Percentiles rank a stretch among this genome's conserved stretches.
phyloP scores from a whole-genome alignment of 2,797 vertebrate species.

The Leptoclinus maculatus region DNA sequence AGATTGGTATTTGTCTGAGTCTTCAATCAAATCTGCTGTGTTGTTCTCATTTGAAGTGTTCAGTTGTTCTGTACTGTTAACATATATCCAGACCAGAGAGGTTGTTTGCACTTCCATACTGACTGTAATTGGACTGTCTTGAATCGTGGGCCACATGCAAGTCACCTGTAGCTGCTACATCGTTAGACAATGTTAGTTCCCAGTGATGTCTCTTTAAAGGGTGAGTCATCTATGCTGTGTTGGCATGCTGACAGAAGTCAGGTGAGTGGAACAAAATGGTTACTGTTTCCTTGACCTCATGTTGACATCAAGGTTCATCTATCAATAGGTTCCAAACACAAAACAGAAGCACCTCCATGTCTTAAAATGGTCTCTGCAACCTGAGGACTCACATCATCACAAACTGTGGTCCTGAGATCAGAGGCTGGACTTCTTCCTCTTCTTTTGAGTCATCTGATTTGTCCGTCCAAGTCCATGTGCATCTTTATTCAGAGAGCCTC shows the following conservation, averaged over 20 bases:
- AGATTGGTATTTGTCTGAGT: constrained; percentile 84
- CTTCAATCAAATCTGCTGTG: constrained; percentile 70
- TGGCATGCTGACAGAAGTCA: constrained; percentile 66
- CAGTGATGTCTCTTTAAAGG: constrained; percentile 55
- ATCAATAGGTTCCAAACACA: constrained; percentile 49
- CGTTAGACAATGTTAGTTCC: constrained; percentile 60
- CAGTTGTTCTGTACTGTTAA: constrained; percentile 83
- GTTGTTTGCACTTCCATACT: constrained; percentile 87
- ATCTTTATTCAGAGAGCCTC: constrained; percentile 79
- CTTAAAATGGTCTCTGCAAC: constrained; percentile 59
- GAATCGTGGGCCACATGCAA: constrained; percentile 66
- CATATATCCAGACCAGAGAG: constrained; percentile 77
- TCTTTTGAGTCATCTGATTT: constrained; percentile 75
- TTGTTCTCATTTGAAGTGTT: constrained; percentile 84
- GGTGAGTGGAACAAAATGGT: constrained; percentile 40
- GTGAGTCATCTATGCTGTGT: constrained; percentile 73
- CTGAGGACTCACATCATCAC: constrained; percentile 65
- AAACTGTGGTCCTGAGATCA: constrained; percentile 64
- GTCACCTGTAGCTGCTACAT: constrained; percentile 77
- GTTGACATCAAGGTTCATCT: constrained; percentile 58
- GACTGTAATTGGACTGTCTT: constrained; percentile 58
- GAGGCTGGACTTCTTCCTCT: constrained; percentile 63
- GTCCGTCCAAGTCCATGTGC: constrained; percentile 67
- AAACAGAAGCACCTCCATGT: constrained; percentile 68
- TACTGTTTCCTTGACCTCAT: constrained; percentile 63